Conservation (phyloP, 1,140 invertebrate species). For the Cyclina sinensis region DNA sequence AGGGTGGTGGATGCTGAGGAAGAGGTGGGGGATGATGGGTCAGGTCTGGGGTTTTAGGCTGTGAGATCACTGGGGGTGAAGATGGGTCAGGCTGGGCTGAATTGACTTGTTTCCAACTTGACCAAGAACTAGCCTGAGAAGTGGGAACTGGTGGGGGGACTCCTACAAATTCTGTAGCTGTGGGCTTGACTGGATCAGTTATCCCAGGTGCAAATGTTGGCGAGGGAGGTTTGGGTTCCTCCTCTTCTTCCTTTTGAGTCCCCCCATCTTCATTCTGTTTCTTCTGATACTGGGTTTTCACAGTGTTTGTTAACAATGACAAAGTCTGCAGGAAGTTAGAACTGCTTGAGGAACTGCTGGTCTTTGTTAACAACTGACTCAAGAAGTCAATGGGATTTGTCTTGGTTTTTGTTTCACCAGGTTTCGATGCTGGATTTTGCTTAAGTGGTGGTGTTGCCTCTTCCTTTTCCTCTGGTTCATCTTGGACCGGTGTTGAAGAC, state of each 20-base stretch:
- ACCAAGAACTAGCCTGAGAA: slow-evolving; percentile 43
- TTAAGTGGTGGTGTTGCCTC: not conserved
- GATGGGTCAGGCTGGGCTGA: slow-evolving; percentile 52
- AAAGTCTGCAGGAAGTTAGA: slow-evolving; percentile 81
- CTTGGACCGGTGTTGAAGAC: slow-evolving; percentile 72
- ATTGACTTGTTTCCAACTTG: slow-evolving; percentile 53
- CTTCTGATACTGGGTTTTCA: slow-evolving; percentile 69
- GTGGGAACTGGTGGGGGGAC: slow-evolving; percentile 35
- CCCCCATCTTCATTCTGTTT: slow-evolving; percentile 40
- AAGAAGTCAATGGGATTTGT: slow-evolving; percentile 84
- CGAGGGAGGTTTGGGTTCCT: not conserved
- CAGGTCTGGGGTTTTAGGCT: slow-evolving; percentile 4
- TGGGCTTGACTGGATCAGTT: not conserved
- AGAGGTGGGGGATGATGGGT: slow-evolving; percentile 22
- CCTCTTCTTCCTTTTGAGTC: not conserved
- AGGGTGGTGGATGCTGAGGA: slow-evolving; percentile 31
- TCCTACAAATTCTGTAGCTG: slow-evolving; percentile 29
- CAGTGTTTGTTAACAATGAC: slow-evolving; percentile 73
- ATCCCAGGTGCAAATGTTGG: slow-evolving; percentile 25
- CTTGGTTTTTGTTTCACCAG: slow-evolving; percentile 59
- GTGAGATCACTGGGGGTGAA: slow-evolving; percentile 33
- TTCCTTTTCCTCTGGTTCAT: slow-evolving; percentile 63
- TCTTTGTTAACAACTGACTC: slow-evolving; percentile 81
- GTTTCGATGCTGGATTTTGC: not conserved
- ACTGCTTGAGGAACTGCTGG: slow-evolving; percentile 56